Conservation (phyloP, 1,140 invertebrate species). For the Mactra quadrangularis region DNA sequence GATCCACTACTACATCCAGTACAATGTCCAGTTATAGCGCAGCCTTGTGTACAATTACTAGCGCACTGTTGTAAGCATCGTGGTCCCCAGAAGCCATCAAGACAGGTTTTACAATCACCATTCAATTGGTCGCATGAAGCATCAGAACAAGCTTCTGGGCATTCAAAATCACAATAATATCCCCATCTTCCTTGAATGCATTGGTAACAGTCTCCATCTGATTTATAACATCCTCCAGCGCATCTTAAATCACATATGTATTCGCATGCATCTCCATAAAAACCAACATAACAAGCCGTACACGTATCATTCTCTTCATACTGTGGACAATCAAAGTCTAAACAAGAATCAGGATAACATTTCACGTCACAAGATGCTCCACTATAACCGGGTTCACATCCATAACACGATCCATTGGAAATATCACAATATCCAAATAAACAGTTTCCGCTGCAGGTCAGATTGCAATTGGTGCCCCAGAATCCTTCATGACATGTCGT, state of each 20-base stretch:
- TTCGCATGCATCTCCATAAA: constrained; percentile 10
- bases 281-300: neutral
- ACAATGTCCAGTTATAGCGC: neutral
- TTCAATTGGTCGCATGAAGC: neutral
- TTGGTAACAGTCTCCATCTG: neutral
- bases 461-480: neutral
- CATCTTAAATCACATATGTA: neutral
- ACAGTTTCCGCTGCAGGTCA: neutral
- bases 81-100: neutral
- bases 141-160: neutral
- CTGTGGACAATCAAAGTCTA: neutral
- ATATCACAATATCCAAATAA: neutral
- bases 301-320: neutral
- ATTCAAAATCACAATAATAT: neutral
- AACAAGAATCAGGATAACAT: neutral
- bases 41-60: neutral
- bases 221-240: neutral
- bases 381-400: constrained; percentile 10
- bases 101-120: neutral
- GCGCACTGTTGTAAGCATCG: neutral
- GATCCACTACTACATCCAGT: too few species aligned
- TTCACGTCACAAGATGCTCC: neutral
- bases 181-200: constrained; percentile 14
- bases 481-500: neutral
- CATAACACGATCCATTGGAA: neutral